Evolutionary conservation across 2,113 vertebrate genomes (phyloP), one percentile per base, ranked within the genome.

Genomic region (Perca flavescens): DNA sequence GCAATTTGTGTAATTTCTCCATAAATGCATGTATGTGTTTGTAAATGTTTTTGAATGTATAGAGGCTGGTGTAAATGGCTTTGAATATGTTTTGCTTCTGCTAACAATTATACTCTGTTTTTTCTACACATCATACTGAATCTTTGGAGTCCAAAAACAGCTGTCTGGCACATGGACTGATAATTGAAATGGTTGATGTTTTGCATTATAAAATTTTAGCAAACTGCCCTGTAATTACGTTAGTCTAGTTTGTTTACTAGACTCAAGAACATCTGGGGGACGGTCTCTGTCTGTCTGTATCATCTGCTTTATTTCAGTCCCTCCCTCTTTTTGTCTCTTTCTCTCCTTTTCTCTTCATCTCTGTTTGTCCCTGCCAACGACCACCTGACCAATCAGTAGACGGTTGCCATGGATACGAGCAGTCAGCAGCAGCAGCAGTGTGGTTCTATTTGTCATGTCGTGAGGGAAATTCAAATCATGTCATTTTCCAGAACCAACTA

Each of bases 381-480:
- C 82, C 78, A 88, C 78, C 79, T 89, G 85, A 86, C 93, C 93
- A 94, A 93, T 93, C 91, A 73, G 87, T 84, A 58, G 25, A 63
- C 21, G 63, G 94, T 94, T 94, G 82, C 92, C 82, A 81, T 92
- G 93, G 92, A 70, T 88, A 94, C 92, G 71, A 84, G 60, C 80
- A 91, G 88, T 61, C 88, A 67, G 78, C 72, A 90, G 86, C 72
- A 90, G 86, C 79, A 82, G 82, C 85, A 87, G 76, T 61, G 52
- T 80, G 57, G 80, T 65, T 91, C 82, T 90, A 88, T 80, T 83
- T 87, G 60, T 83, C 15, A 21, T 77, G 81, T 87, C 53, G 79
- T 93, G 90, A 92, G 22, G 81, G 57, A 85, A 91, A 89, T 92
- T 90, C 53, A 89, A 89, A 93, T 94, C 63, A 82, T 15, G 54